phyloP scores from a whole-genome alignment of 1,140 invertebrate genomes.

The Drosophila littoralis region DNA sequence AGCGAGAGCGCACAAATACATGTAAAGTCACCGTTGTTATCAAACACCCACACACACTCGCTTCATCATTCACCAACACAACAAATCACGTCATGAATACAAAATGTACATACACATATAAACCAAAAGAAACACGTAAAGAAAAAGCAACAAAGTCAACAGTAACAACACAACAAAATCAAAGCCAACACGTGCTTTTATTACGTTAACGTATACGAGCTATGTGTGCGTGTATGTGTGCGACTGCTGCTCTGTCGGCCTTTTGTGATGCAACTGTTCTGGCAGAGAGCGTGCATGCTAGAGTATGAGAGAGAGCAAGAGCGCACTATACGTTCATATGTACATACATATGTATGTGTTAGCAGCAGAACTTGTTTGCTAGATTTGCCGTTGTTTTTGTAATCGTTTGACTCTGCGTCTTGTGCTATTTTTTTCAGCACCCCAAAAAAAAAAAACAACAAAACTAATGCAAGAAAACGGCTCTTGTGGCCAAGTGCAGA shows the following conservation, averaged over 20 bases:
- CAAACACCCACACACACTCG: slow-evolving; percentile 35
- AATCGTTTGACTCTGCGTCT: slow-evolving; percentile 43
- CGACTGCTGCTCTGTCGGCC: slow-evolving; percentile 9
- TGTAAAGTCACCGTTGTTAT: slow-evolving; percentile 34
- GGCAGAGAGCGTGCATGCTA: slow-evolving; percentile 10
- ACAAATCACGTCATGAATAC: slow-evolving; percentile 61
- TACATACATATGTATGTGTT: no score
- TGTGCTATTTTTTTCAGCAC: slow-evolving; percentile 7
- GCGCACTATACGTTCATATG: slow-evolving; percentile 9
- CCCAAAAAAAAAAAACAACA: slow-evolving; percentile 31
- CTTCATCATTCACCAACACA: slow-evolving; percentile 12
- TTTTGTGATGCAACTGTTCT: slow-evolving; percentile 67
- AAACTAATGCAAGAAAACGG: slow-evolving; percentile 19
- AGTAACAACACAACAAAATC: slow-evolving; percentile 47
- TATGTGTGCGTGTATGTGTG: slow-evolving; percentile 26
- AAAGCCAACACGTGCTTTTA: slow-evolving; percentile 82
- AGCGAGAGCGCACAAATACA: neutral
- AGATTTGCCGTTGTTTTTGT: slow-evolving; percentile 24
- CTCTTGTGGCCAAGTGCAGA: slow-evolving; percentile 30
- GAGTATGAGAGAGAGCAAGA: slow-evolving; percentile 35
- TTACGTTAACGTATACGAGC: slow-evolving; percentile 57
- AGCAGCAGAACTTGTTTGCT: slow-evolving; percentile 60
- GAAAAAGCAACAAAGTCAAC: slow-evolving; percentile 39
- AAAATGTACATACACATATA: slow-evolving; percentile 48
- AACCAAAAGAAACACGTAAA: slow-evolving; percentile 39